Conservation (phyloP, 2,797 vertebrate species). For the Ibycter americanus region DNA sequence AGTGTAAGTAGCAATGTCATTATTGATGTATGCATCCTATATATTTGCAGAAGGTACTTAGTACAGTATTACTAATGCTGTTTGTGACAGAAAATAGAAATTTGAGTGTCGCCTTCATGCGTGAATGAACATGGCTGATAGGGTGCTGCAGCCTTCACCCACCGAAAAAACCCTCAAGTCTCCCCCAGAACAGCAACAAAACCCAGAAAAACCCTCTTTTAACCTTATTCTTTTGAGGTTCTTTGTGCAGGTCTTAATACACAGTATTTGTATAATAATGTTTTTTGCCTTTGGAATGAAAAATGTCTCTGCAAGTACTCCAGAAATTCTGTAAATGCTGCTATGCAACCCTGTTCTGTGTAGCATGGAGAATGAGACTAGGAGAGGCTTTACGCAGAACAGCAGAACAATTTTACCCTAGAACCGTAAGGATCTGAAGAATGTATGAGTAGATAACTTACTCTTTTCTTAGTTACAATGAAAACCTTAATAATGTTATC, state of each 20-base stretch:
- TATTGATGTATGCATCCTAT: neutral
- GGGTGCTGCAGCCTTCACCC: neutral
- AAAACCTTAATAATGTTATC: neutral
- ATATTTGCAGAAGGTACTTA: neutral
- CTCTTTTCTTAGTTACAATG: neutral
- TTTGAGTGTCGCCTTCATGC: neutral
- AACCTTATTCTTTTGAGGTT: neutral
- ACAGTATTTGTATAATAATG: neutral
- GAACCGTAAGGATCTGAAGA: neutral
- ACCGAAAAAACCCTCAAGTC: neutral
- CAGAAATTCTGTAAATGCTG: neutral
- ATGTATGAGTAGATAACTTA: neutral
- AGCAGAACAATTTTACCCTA: neutral
- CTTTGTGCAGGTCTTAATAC: neutral
- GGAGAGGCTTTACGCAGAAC: neutral
- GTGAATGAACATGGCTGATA: neutral
- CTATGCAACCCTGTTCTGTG: neutral
- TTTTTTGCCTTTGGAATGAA: neutral
- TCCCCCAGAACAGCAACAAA: neutral
- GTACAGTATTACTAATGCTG: neutral
- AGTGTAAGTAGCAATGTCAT: neutral
- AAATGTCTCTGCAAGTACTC: neutral
- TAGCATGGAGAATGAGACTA: neutral
- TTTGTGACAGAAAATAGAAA: neutral
- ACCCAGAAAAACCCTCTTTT: neutral